Conservation (phyloP, 2,888 invertebrate species). For the Zygogramma bicolorata region DNA sequence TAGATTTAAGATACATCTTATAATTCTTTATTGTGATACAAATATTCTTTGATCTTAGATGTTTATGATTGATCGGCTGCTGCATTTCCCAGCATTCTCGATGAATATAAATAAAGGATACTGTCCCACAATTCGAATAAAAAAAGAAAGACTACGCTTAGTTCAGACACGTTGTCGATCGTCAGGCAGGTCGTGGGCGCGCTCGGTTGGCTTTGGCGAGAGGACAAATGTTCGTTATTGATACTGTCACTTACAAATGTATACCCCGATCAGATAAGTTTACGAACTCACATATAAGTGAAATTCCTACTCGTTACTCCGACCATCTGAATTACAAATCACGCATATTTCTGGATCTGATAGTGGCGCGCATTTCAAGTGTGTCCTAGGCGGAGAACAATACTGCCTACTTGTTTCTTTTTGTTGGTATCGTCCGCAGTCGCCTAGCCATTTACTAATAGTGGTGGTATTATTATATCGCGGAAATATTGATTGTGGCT, state of each 20-base stretch:
- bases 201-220: neutral
- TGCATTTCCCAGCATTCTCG: too few relatives aligned
- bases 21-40: too few relatives aligned
- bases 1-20: too few relatives aligned
- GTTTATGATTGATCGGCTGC: too few relatives aligned
- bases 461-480: neutral
- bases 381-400: conserved; percentile 4
- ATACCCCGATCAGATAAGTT: neutral
- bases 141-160: neutral
- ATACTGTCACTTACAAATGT: conserved; percentile 4
- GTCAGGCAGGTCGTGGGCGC: neutral
- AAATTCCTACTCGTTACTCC: neutral
- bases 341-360: conserved; percentile 4
- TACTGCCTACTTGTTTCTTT: neutral
- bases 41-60: too few relatives aligned
- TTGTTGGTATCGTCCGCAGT: neutral
- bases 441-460: neutral
- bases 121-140: neutral
- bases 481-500: neutral
- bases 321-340: conserved; percentile 2
- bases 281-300: neutral
- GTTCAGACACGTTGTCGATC: neutral
- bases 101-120: too few relatives aligned
- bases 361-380: neutral
- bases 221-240: conserved; percentile 2